Evolutionary conservation across 2,888 invertebrate species (phyloP), one percentile per base, ranked within the genome.

Genomic region (Tiphia femorata): DNA sequence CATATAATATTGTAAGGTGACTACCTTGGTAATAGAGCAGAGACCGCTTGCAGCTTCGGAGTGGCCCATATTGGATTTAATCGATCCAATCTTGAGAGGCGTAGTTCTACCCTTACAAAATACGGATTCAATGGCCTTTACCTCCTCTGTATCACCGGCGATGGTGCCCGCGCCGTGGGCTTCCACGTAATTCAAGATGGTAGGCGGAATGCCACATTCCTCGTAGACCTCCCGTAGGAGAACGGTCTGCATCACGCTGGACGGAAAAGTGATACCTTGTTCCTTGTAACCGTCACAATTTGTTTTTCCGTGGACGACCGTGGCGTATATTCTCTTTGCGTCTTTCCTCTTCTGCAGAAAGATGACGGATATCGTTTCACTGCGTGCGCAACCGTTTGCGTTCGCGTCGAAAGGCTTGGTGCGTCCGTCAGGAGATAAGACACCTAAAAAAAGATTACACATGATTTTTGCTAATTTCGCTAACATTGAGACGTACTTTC

Each of bases 51-150:
- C 89, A 0, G 96, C 92, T 79, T 98, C 98, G 0, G 94, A 89
- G 83, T 98, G 98, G 0, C 98, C 98, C 81, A 97, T 87, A 83
- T 97, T 98, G 0, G 96, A 96, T 80, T 98, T 98, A 25, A 96
- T 90, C 0, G 97, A 95, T 1, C 97, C 97, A 55, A 98, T 92
- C 90, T 87, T 84, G 0, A 97, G 86, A 0, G 97, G 92, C 0
- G 88, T 90, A 0, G 87, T 88, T n/a, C 96, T 87, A 16, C 89
- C 89, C 3, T 88, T 87, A 75, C 93, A 93, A 79, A 96, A 90
- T 25, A 93, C 88, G 67, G 91, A 90, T 43, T 93, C 92, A 44
- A 98, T 89, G 0, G 95, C 93, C 66, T 90, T 86, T 50, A 95
- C 86, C 84, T 98, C 98, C 80, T 96, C 95, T 0, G 97, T 96